Evolutionary conservation across 1,140 invertebrate species (phyloP).

Genomic region (Aporrectodea caliginosa): DNA sequence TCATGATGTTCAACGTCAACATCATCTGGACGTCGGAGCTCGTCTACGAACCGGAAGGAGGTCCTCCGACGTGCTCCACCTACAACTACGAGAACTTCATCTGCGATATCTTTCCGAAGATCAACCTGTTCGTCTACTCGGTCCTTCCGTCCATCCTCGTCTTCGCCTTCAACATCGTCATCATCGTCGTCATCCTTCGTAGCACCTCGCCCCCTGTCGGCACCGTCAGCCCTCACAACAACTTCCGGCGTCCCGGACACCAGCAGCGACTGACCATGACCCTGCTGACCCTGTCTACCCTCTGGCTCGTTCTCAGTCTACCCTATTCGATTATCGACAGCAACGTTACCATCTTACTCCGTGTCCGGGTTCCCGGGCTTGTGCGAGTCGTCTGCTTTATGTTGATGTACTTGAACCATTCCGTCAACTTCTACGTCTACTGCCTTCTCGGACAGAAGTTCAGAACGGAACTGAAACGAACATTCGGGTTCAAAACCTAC

Average conservation of each 20-base stretch:
- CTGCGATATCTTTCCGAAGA: slow-evolving; percentile 5
- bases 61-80: neutral
- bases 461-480: slow-evolving; percentile 20
- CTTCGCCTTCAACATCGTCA: slow-evolving; percentile 14
- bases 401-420: slow-evolving; percentile 36
- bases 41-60: neutral
- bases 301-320: slow-evolving; percentile 15
- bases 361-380: neutral
- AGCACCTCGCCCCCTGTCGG: neutral
- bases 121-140: slow-evolving; percentile 23
- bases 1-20: slow-evolving; percentile 16
- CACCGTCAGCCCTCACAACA: neutral
- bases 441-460: slow-evolving; percentile 33
- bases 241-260: neutral
- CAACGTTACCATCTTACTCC: neutral
- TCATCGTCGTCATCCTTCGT: slow-evolving; percentile 14
- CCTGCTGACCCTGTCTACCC: slow-evolving; percentile 4
- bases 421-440: slow-evolving; percentile 38
- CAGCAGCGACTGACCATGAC: slow-evolving; percentile 25
- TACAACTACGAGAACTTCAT: neutral
- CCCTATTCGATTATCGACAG: slow-evolving; percentile 19
- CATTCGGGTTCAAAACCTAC: neutral
- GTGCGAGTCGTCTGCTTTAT: neutral
- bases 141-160: slow-evolving; percentile 12
- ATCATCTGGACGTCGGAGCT: slow-evolving; percentile 1